A percentile compares a stretch with the other conserved stretches of the same genome.
These are phyloP conservation scores for Coracopsis vasa DNA, from an alignment of 2,113 vertebrate species.

Conservation along the genomic window DNA sequence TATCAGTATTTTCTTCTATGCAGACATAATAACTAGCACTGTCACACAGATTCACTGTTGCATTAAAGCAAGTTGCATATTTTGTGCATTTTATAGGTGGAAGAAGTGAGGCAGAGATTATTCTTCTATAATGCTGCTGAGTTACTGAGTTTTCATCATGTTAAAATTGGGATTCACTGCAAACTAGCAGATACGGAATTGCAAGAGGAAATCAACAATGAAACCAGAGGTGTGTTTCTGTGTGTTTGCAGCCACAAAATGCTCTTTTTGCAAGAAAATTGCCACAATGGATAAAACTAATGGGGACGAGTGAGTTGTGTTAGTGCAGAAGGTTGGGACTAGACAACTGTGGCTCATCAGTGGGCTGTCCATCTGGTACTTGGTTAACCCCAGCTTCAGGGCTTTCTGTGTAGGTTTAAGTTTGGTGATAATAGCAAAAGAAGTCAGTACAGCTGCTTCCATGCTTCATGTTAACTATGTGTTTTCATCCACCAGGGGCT, in stretches of 20 bases:
- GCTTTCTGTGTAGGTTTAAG: background rate
- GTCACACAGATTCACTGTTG: background rate
- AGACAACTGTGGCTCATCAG: fast-evolving
- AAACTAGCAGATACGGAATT: background rate
- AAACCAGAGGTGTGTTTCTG: background rate
- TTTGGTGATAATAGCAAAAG: background rate
- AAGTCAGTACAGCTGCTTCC: background rate
- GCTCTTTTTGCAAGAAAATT: background rate
- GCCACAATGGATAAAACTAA: too few species aligned
- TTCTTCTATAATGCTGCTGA: background rate
- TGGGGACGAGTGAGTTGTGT: background rate
- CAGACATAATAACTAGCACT: background rate
- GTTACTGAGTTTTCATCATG: background rate
- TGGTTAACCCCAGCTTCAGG: too few species aligned
- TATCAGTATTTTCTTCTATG: background rate
- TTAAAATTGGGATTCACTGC: background rate
- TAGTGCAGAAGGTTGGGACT: background rate
- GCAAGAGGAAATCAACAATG: background rate
- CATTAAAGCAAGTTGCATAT: background rate
- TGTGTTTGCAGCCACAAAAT: background rate
- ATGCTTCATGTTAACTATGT: fast-evolving
- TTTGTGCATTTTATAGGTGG: background rate
- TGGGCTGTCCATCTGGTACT: background rate
- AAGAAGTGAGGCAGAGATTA: background rate
- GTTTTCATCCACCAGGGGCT: background rate